Percentiles rank a stretch among this genome's conserved stretches.
phyloP scores from a whole-genome alignment of 2,113 vertebrate genomes.

The Tetraodon nigroviridis region DNA sequence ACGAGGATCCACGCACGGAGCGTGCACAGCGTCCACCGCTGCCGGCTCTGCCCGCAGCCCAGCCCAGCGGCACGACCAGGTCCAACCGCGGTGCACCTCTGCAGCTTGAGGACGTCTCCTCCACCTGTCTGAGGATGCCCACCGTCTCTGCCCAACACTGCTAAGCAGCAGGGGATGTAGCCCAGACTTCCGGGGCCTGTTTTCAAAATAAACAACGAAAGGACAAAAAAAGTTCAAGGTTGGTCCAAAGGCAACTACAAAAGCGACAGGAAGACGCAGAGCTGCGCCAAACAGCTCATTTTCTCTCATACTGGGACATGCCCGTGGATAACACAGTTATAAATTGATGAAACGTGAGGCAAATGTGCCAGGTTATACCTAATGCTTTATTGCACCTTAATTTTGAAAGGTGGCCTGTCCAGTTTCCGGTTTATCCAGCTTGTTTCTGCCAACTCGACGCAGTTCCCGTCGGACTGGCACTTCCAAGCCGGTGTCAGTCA shows the following conservation, averaged over 20 bases:
- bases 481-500: slow-evolving; percentile 53
- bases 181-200: background rate
- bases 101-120: slow-evolving; percentile 58
- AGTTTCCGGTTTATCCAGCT: slow-evolving; percentile 9
- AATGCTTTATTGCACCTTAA: slow-evolving; percentile 5
- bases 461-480: slow-evolving; percentile 41
- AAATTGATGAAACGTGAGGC: too few species aligned
- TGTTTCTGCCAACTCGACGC: slow-evolving; percentile 24
- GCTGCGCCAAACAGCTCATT: too few species aligned
- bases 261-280: too few species aligned
- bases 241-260: too few species aligned
- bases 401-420: slow-evolving; percentile 13
- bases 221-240: too few species aligned
- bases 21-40: slow-evolving; percentile 62
- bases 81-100: slow-evolving; percentile 46
- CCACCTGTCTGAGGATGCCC: slow-evolving; percentile 68
- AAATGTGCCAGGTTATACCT: too few species aligned
- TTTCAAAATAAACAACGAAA: slow-evolving; percentile 42
- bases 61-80: slow-evolving; percentile 46
- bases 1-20: slow-evolving; percentile 50
- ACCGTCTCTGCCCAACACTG: slow-evolving; percentile 16
- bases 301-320: too few species aligned
- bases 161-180: background rate
- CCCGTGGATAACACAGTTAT: too few species aligned
- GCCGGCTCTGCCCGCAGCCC: slow-evolving; percentile 54